phyloP scores from a whole-genome alignment of 2,888 invertebrate species.

The Lamproptera curius region DNA sequence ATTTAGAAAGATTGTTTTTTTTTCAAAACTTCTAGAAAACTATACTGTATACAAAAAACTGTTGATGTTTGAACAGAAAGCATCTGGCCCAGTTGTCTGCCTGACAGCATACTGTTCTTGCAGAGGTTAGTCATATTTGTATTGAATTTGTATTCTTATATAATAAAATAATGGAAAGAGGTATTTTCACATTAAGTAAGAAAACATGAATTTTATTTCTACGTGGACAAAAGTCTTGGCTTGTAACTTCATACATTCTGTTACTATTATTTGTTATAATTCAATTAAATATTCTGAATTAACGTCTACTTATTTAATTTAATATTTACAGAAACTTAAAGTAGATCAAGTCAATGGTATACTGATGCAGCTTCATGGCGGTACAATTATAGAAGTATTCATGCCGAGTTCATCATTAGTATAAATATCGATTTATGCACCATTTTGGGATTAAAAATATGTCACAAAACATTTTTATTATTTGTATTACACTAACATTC shows the following conservation, averaged over 20 bases:
- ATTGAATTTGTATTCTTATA: too few species aligned
- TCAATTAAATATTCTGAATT: too few species aligned
- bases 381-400: constrained; percentile 31
- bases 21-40: constrained; percentile 42
- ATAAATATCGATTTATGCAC: constrained; percentile 40
- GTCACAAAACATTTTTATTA: neutral
- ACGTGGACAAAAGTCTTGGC: too few species aligned
- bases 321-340: constrained; percentile 36
- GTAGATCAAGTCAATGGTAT: constrained; percentile 38
- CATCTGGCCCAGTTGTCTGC: constrained; percentile 43
- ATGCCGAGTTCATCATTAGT: constrained; percentile 42
- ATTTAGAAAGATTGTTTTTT: neutral
- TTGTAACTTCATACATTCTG: too few species aligned
- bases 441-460: constrained; percentile 37
- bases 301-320: neutral
- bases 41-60: constrained; percentile 51
- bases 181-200: too few species aligned
- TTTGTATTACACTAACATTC: too few species aligned
- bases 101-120: constrained; percentile 43
- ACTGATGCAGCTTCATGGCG: constrained; percentile 33
- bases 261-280: too few species aligned
- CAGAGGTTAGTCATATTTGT: constrained; percentile 12
- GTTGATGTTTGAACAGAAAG: constrained; percentile 48
- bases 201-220: too few species aligned
- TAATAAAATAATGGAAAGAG: too few species aligned